Evolutionary conservation across 2,888 invertebrate species (phyloP).

Genomic region (Drosophila nigricruria): DNA sequence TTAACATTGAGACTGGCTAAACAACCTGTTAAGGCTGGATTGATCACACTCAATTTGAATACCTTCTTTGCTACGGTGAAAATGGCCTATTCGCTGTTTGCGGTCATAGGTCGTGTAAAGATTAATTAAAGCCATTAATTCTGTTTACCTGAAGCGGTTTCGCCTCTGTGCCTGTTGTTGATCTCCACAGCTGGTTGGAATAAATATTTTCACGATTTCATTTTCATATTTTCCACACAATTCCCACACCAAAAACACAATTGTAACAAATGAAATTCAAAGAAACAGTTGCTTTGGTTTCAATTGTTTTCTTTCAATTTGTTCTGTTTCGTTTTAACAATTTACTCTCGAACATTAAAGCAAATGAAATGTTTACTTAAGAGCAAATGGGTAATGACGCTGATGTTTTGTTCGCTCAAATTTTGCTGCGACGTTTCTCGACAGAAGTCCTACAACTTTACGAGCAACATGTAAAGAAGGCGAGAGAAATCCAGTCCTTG

Average conservation of each 20-base stretch:
- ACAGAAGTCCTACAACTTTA: too few relatives aligned
- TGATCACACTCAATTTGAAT: conserved; percentile 54
- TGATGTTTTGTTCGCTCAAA: too few relatives aligned
- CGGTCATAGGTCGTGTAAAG: conserved; percentile 46
- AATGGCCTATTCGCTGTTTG: conserved; percentile 72
- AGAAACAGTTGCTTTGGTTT: conserved; percentile 61
- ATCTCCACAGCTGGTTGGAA: conserved; percentile 34
- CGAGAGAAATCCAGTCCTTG: too few relatives aligned
- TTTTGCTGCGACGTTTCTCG: too few relatives aligned
- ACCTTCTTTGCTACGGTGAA: conserved; percentile 64
- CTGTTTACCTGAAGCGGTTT: conserved; percentile 3
- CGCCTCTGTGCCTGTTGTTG: conserved; percentile 34
- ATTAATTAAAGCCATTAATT: conserved; percentile 57
- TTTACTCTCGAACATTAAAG: conserved; percentile 51
- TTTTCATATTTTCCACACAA: conserved; percentile 28
- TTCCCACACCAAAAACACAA: conserved; percentile 9
- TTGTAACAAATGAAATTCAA: conserved; percentile 61
- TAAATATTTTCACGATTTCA: conserved; percentile 13
- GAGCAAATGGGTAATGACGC: too few relatives aligned
- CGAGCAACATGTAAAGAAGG: too few relatives aligned
- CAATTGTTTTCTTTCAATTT: conserved; percentile 32
- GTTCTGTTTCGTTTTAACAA: conserved; percentile 35
- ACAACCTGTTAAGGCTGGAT: conserved; percentile 48
- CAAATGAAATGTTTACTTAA: conserved; percentile 54
- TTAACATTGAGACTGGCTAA: conserved; percentile 30